These are phyloP conservation scores for Urocyon cinereoargenteus DNA, from an alignment of 2,797 vertebrate genomes.

Conservation along the genomic window DNA sequence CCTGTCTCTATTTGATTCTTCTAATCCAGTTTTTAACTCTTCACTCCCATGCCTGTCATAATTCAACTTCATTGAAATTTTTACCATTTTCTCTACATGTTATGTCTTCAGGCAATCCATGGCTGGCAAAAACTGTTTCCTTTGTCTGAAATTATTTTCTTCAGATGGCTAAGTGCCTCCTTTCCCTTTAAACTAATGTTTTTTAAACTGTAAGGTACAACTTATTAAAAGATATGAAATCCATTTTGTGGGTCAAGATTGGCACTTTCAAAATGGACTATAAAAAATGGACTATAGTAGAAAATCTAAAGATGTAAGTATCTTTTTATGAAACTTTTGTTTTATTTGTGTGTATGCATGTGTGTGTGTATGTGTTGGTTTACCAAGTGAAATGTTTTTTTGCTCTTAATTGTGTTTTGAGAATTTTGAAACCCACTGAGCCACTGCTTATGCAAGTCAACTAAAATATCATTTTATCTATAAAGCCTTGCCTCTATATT, in stretches of 20 bases:
- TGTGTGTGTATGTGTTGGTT: background rate
- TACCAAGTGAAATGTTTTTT: background rate
- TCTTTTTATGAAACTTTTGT: background rate
- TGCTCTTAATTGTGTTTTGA: background rate
- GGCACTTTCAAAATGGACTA: background rate
- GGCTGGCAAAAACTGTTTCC: background rate
- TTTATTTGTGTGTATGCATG: background rate
- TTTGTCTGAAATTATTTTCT: constrained; percentile 39
- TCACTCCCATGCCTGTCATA: background rate
- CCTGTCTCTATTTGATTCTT: background rate
- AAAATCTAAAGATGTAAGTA: background rate
- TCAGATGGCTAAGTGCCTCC: background rate
- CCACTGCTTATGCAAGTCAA: background rate
- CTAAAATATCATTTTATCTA: background rate
- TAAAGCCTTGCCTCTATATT: background rate
- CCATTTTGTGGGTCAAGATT: background rate
- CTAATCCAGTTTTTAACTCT: background rate
- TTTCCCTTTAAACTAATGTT: background rate
- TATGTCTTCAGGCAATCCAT: background rate
- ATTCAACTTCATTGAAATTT: background rate
- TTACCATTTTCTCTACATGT: background rate
- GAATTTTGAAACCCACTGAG: background rate
- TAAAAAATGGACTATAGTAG: background rate
- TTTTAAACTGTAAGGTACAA: background rate
- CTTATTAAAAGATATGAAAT: constrained; percentile 41